Evolutionary conservation across 1,140 invertebrate species (phyloP).

Genomic region (Brachionus rotundiformis): DNA sequence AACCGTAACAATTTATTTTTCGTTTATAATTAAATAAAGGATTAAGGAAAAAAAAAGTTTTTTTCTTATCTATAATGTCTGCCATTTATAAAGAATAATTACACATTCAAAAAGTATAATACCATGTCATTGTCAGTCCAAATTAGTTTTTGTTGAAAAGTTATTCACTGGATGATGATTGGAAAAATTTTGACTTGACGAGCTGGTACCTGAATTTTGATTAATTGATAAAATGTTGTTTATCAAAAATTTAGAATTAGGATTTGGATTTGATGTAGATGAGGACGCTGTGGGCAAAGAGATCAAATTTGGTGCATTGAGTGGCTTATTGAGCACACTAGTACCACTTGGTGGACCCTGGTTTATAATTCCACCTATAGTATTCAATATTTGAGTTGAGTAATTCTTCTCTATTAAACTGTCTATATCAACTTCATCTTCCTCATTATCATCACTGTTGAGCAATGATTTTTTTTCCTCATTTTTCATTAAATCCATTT

Average conservation of each 20-base stretch:
- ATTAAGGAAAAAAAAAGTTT: background rate
- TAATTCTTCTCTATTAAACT: constrained; percentile 16
- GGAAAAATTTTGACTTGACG: background rate
- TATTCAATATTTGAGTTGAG: constrained; percentile 12
- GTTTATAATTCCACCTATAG: constrained; percentile 41
- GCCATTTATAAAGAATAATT: background rate
- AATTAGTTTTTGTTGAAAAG: background rate
- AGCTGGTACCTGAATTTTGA: background rate
- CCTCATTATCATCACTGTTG: constrained; percentile 26
- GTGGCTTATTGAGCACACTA: background rate
- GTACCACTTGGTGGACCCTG: background rate
- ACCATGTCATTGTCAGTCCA: background rate
- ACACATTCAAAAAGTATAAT: background rate
- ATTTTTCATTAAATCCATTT: constrained; percentile 38
- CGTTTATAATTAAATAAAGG: constrained; percentile 2
- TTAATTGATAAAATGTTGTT: constrained; percentile 32
- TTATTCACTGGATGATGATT: constrained; percentile 40
- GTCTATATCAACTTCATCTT: background rate
- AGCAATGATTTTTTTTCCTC: background rate
- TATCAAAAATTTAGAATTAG: constrained; percentile 20
- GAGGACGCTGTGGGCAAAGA: background rate
- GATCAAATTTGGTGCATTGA: background rate
- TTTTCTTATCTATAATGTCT: background rate
- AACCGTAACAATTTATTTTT: constrained; percentile 34
- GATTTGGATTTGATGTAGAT: background rate